Evolutionary conservation across 2,113 vertebrate species (phyloP), one percentile per base, ranked within the genome.

Genomic region (Bubo scandiacus): DNA sequence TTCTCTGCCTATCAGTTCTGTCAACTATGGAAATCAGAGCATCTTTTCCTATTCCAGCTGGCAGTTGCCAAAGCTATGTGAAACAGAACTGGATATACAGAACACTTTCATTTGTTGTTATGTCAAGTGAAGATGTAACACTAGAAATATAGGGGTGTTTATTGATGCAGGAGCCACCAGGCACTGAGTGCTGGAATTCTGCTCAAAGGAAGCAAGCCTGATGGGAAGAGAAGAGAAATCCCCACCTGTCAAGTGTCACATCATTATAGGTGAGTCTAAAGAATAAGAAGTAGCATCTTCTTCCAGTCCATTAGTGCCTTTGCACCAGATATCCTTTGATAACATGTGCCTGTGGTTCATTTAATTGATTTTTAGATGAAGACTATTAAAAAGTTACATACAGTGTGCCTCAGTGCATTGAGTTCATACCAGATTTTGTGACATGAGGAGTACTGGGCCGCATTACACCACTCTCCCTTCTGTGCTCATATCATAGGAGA

Each of bases 11-110:
- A 58, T 82, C 59, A 47, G 66, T 75, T 86, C 90, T 95, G 86
- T 93, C 88, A 81, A 23, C 52, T 84, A 21, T 3, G 91, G 91
- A 94, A 96, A 87, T 81, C 61, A 75, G 59, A 83, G 36, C 4
- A 4, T 87, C 62, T 92, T 68, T 85, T 91, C 75, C 52, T 83
- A 36, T 94, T 95, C 92, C 86, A 94, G 61, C 83, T 92, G 92
- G 81, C 81, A 87, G 57, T 81, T 94, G 80, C 88, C 62, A 79
- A 88, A 94, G 78, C 58, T 87, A 12, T 26, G 36, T 89, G 91
- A 95, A 95, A 95, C 61, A 75, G 66, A 91, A 62, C 55, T 75
- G 73, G 49, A 45, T 87, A 86, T 66, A 61, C 30, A 65, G 80
- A 93, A 61, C 70, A 61, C 22, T 82, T 86, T 57, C 61, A 70